Conservation (phyloP, 2,797 vertebrate genomes). For the Hypotaenidia okinawae region DNA sequence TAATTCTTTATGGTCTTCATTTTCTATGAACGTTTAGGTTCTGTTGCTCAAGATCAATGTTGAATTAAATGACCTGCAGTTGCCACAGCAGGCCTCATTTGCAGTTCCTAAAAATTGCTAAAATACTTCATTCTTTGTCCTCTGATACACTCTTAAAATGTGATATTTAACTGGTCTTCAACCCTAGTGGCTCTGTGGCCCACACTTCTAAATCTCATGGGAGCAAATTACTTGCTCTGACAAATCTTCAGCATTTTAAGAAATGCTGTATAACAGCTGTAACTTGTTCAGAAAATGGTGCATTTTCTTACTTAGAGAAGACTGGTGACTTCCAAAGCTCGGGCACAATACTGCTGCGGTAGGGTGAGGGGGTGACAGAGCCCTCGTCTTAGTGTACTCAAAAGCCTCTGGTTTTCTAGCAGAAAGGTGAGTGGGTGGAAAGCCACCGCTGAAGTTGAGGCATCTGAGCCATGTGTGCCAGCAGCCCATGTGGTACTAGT, state of each 20-base stretch:
- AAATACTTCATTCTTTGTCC: neutral
- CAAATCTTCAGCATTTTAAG: neutral
- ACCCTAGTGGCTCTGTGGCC: neutral
- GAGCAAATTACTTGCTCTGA: neutral
- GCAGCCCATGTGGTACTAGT: neutral
- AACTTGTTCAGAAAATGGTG: neutral
- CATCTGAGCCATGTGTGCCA: neutral
- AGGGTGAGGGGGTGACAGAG: neutral
- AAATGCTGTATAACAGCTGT: neutral
- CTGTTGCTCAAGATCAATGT: neutral
- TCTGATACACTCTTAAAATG: neutral
- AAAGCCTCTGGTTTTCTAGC: neutral
- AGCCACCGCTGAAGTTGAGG: neutral
- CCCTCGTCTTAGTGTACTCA: rapidly evolving
- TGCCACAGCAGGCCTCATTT: neutral
- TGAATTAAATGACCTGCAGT: neutral
- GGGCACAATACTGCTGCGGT: neutral
- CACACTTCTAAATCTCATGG: neutral
- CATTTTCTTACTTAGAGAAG: too few relatives aligned
- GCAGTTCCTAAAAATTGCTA: neutral
- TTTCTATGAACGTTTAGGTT: neutral
- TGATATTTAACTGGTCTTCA: neutral
- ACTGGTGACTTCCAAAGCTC: neutral
- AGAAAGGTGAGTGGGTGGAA: neutral
- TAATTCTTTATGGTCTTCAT: neutral